Evolutionary conservation across 2,113 vertebrate genomes (phyloP), one percentile per base, ranked within the genome.

Genomic region (Lanius ludovicianus): DNA sequence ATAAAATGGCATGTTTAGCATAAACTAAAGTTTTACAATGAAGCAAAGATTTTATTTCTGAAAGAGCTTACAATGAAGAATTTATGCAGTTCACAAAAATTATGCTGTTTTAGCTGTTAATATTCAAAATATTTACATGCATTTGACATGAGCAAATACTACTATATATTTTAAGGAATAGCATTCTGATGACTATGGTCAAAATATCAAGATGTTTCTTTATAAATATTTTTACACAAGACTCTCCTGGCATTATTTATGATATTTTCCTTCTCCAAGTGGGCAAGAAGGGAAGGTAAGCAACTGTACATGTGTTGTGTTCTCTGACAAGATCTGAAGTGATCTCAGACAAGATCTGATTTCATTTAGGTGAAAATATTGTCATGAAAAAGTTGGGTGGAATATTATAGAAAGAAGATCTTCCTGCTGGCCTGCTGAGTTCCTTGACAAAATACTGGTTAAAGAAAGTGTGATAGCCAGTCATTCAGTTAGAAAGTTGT

Each of bases 221-320:
- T 15, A 7, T 15, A 41, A 78, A 23, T 77, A 55, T 39, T 90
- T 92, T 64, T 17, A 11, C 47, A 8, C 63, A 82, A 90, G 56
- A 49, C 19, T 1, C 6, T 91, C 5, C 11, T 0, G 1, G 14
- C 1, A 1, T 56, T 78, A 35, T 90, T 89, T 60, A 35, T 59
- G 24, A 7, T 62, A 10, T n/a, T 76, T 84, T 86, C 15, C 10
- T 77, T 62, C n/a, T 94, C 23, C 30, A n/a, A 90, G 24, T 42
- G 41, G 35, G 23, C 65, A 83, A 41, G 55, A 93, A 70, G n/a
- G 46, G 22, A 83, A 83, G 74, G 53, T 74, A 84, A 87, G 87
- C 17, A 56, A 22, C 49, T 13, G 7, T 76, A 28, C 7, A 2
- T 35, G 6, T 19, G 3, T 67, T 53, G 4, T 62, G 23, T 86